phyloP scores from a whole-genome alignment of 2,113 vertebrate genomes.

The Anseranas semipalmata region DNA sequence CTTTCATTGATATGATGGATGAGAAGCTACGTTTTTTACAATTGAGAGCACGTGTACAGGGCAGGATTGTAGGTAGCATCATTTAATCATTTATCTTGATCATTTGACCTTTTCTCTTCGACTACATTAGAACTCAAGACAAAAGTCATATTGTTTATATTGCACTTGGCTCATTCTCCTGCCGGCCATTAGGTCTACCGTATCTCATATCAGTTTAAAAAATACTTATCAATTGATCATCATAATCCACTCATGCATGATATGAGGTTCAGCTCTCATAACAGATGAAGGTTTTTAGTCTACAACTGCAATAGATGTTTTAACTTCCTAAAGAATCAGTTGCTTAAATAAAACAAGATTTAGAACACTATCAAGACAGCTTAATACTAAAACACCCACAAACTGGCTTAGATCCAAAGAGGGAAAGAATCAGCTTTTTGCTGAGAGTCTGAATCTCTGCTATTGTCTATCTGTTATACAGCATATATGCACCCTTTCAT shows the following conservation, averaged over 20 bases:
- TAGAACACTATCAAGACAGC: background rate
- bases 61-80: background rate
- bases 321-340: background rate
- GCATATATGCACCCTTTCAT: background rate
- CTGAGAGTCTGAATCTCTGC: background rate
- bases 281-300: background rate
- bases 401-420: slow-evolving; percentile 20
- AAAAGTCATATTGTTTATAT: background rate
- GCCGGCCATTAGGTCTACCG: background rate
- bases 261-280: background rate
- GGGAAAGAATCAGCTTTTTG: slow-evolving; percentile 45
- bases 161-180: background rate
- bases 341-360: background rate
- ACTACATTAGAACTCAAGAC: background rate
- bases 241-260: background rate
- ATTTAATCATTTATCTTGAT: background rate
- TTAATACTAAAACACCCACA: slow-evolving; percentile 22
- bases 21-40: background rate
- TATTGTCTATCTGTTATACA: background rate
- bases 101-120: background rate
- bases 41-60: rapidly evolving
- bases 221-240: background rate
- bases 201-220: background rate
- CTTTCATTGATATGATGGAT: rapidly evolving
- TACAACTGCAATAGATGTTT: background rate